Base-by-base conservation (phyloP, 1,140 invertebrate genomes). In the Sitophilus oryzae region DNA sequence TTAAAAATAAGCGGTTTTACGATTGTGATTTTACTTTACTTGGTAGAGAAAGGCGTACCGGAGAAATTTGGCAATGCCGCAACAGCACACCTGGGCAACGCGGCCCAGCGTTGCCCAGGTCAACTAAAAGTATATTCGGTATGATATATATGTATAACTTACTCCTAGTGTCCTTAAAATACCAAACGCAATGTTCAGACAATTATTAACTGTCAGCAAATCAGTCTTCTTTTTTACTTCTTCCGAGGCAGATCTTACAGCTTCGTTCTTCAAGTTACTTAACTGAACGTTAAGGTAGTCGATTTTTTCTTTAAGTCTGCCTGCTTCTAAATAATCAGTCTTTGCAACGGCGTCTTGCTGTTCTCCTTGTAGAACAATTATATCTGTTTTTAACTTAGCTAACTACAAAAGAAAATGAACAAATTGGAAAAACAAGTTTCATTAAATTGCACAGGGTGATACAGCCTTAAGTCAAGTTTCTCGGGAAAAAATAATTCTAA, bases 121-220 rank as follows among this genome's bases (percentile, higher is more conserved):
- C n/a, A n/a, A n/a, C n/a, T n/a, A n/a, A n/a, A n/a, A n/a, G n/a
- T n/a, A n/a, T n/a, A n/a, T n/a, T n/a, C n/a, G n/a, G n/a, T n/a
- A n/a, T n/a, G n/a, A n/a, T n/a, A n/a, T n/a, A n/a, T n/a, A n/a
- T n/a, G n/a, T n/a, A n/a, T n/a, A n/a, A n/a, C n/a, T 58, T 4
- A 58, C 20, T 38, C 53, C 38, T 9, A 56, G 52, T 9, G 40
- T 54, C 16, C 38, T 10, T 9, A 53, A 35, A 15, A 46, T 25
- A 10, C 34, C 49, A 15, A 35, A 22, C 11, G 55, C 55, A 23
- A 57, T 51, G 30, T 57, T 48, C 18, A 57, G 37, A 37, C 49
- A 57, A 37, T 57, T 57, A 8, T 46, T 46, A 3, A 42, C 35
- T 6, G 55, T 57, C 11, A 44, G 14, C 3, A 51, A n/a, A 21